A percentile compares a stretch with the other conserved stretches of the same genome.
Evolutionary conservation across 2,797 vertebrate genomes (phyloP).

Genomic region (Rallus crepitans): DNA sequence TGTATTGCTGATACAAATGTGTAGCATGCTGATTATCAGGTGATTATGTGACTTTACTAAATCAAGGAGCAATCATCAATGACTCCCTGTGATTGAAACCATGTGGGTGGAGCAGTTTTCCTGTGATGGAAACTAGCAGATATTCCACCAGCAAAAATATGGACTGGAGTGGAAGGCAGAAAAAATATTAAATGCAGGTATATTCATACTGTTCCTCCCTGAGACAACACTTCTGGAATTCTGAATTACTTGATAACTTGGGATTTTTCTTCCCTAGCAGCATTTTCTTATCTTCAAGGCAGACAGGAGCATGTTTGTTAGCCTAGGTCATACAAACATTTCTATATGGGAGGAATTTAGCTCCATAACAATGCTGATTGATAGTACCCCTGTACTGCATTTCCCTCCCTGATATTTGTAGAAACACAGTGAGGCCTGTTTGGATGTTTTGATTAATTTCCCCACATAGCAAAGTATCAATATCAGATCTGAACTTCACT

Average conservation of each 20-base stretch:
- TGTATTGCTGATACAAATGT: fast-evolving
- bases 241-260: not conserved
- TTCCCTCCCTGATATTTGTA: not conserved
- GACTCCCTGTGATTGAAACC: not conserved
- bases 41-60: not conserved
- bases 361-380: not conserved
- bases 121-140: not conserved
- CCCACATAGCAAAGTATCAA: not conserved
- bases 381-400: not conserved
- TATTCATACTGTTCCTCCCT: not conserved
- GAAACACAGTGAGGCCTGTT: not conserved
- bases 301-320: not conserved
- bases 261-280: not conserved
- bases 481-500: not conserved
- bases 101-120: not conserved
- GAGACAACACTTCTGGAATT: not conserved
- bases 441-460: not conserved
- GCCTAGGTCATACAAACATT: not conserved
- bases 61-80: not conserved
- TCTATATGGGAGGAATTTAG: not conserved
- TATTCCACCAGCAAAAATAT: not conserved
- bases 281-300: not conserved
- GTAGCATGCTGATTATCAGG: not conserved
- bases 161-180: not conserved
- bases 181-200: not conserved